These are phyloP conservation scores for Phoenicopterus ruber DNA, from an alignment of 2,113 vertebrate genomes.

Conservation along the genomic window DNA sequence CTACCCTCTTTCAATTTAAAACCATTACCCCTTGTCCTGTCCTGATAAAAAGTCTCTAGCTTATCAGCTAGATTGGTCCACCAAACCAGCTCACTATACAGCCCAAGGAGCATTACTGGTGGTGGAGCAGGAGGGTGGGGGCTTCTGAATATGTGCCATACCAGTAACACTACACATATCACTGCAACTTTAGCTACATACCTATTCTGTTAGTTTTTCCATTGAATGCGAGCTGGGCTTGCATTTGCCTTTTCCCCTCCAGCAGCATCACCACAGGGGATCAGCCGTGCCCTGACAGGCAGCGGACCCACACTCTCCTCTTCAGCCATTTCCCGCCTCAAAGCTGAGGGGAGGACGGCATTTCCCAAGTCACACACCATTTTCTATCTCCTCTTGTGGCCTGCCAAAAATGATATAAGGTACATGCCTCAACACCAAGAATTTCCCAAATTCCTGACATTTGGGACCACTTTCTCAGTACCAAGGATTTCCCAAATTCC, in stretches of 20 bases:
- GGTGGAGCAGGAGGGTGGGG: rapidly evolving
- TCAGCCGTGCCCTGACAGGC: neutral
- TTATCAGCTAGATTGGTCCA: neutral
- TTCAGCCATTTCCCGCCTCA: rapidly evolving
- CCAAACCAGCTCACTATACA: neutral
- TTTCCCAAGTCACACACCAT: rapidly evolving
- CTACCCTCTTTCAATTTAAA: neutral
- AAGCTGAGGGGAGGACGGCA: rapidly evolving
- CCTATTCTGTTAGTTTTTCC: neutral
- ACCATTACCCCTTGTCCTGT: too few relatives aligned
- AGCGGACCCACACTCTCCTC: rapidly evolving
- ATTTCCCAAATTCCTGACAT: rapidly evolving
- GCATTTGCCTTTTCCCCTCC: neutral
- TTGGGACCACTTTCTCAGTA: rapidly evolving
- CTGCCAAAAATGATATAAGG: neutral
- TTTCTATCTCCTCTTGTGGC: neutral
- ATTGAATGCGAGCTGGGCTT: rapidly evolving
- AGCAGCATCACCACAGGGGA: rapidly evolving
- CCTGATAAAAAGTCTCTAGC: neutral
- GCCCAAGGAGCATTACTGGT: neutral
- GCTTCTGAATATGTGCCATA: rapidly evolving
- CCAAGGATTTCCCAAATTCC: neutral
- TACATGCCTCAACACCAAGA: rapidly evolving
- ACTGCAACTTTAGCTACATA: neutral
- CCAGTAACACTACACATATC: rapidly evolving